phyloP scores from a whole-genome alignment of 2,797 vertebrate genomes.

The Ibycter americanus region DNA sequence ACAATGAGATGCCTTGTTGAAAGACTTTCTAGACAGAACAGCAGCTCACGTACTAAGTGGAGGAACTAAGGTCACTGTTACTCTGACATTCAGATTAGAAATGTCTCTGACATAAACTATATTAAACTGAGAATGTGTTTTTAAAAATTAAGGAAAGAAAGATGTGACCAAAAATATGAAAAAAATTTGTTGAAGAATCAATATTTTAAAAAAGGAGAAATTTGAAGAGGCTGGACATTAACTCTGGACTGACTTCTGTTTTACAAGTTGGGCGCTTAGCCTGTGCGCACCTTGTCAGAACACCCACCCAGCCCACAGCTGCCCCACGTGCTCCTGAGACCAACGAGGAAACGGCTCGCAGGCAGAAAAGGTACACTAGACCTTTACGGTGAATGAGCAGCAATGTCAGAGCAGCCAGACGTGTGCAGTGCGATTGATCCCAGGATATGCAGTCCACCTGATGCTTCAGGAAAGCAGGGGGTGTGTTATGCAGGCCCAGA shows the following conservation, averaged over 20 bases:
- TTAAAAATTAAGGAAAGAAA: background rate
- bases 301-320: background rate
- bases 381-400: background rate
- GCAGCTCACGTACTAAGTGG: background rate
- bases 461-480: background rate
- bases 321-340: background rate
- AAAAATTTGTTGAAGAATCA: background rate
- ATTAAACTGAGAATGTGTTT: background rate
- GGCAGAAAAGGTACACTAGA: background rate
- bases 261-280: background rate
- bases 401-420: background rate
- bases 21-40: background rate
- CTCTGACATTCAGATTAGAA: background rate
- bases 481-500: background rate
- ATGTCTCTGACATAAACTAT: background rate
- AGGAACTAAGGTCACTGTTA: background rate
- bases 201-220: background rate
- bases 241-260: background rate
- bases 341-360: fast-evolving
- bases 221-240: background rate
- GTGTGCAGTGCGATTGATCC: background rate
- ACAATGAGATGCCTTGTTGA: background rate
- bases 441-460: background rate
- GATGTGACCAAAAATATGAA: background rate
- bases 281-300: background rate